Percentiles rank a stretch among this genome's conserved stretches.
These are phyloP conservation scores for Drosophila nr. perissopoda DNA, from an alignment of 2,888 invertebrate genomes.

Conservation along the genomic window DNA sequence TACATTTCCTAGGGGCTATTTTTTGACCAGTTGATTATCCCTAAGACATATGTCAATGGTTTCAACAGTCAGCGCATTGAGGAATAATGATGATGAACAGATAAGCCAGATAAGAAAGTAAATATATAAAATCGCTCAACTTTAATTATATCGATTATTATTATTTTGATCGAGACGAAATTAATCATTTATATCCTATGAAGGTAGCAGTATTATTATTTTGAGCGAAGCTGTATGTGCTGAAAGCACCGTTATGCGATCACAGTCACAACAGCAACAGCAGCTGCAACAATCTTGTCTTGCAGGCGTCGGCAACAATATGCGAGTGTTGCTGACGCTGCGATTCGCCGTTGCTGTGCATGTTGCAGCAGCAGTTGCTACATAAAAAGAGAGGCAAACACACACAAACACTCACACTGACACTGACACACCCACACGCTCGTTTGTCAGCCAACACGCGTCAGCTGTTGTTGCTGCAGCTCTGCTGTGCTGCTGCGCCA, in stretches of 20 bases:
- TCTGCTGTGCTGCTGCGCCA: conserved; percentile 24
- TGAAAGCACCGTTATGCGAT: conserved; percentile 32
- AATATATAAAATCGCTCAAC: neutral
- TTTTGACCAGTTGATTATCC: neutral
- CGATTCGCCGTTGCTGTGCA: conserved; percentile 27
- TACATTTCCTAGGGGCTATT: neutral
- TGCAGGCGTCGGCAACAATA: conserved; percentile 30
- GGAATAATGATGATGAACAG: neutral
- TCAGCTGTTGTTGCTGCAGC: conserved; percentile 41
- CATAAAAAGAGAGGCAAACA: conserved; percentile 2
- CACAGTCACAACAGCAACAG: conserved; percentile 15
- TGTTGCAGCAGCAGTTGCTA: conserved; percentile 11
- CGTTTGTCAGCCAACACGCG: conserved; percentile 52
- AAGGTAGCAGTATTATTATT: neutral
- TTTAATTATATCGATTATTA: neutral
- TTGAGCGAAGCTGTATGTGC: conserved; percentile 17
- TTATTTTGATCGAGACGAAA: neutral
- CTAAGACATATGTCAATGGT: neutral
- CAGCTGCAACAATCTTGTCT: conserved; percentile 36
- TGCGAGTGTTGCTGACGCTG: conserved; percentile 51
- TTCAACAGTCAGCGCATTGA: neutral
- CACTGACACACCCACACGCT: conserved; percentile 7
- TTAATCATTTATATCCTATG: neutral
- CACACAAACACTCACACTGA: conserved; percentile 5
- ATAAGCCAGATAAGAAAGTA: neutral